These are phyloP conservation scores for Pitta sordida DNA, from an alignment of 2,113 vertebrate species.

Conservation along the genomic window DNA sequence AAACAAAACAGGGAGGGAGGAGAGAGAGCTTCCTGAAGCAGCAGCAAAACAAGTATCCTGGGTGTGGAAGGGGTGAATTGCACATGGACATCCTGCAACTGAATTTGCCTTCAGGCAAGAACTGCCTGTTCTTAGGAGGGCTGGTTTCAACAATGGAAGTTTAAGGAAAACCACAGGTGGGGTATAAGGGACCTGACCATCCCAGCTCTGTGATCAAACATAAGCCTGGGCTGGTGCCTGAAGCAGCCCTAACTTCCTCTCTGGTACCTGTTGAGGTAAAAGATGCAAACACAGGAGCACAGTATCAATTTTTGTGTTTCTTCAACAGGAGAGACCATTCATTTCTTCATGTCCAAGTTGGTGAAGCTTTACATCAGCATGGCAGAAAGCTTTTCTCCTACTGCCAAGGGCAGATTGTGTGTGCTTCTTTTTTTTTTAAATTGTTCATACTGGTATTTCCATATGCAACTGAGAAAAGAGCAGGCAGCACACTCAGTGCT, in stretches of 20 bases:
- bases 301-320: background rate
- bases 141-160: background rate
- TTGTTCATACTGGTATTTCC: background rate
- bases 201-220: background rate
- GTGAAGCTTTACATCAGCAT: background rate
- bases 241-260: background rate
- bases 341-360: background rate
- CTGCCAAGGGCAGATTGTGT: background rate
- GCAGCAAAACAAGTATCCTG: background rate
- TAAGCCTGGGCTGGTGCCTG: background rate
- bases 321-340: background rate
- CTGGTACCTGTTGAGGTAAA: fast-evolving
- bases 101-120: background rate
- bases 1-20: background rate
- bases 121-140: background rate
- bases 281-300: background rate
- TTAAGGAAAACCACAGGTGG: background rate
- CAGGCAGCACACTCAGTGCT: background rate
- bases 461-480: background rate
- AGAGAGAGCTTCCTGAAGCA: background rate
- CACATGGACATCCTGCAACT: fast-evolving
- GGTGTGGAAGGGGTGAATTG: background rate
- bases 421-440: background rate
- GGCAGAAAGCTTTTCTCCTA: background rate
- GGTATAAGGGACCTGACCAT: background rate